Conservation (phyloP, 2,888 invertebrate genomes). For the Lasius fuliginosus region DNA sequence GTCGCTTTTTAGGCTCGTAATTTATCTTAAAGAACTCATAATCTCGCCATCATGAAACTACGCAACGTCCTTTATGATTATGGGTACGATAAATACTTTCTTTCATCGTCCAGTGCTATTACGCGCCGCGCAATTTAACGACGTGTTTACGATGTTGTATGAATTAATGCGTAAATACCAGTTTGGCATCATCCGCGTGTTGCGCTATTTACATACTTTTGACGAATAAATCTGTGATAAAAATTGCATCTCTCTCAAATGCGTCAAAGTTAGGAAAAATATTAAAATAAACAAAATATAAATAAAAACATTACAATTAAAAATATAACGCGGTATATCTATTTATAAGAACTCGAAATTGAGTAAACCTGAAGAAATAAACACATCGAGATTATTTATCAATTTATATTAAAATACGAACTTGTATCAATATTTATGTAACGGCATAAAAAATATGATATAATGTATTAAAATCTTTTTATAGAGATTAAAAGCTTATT, state of each 20-base stretch:
- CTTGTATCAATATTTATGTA: neutral
- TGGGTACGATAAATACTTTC: conserved; percentile 47
- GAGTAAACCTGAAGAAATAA: neutral
- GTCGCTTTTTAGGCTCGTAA: conserved; percentile 6
- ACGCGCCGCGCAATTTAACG: conserved; percentile 16
- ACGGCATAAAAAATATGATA: neutral
- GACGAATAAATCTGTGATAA: neutral
- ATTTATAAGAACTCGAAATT: neutral
- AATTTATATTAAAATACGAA: neutral
- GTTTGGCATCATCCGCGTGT: conserved; percentile 12
- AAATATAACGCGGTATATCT: neutral
- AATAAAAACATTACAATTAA: neutral
- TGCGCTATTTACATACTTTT: conserved; percentile 6
- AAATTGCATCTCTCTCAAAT: neutral
- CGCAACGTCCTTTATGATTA: conserved; percentile 48
- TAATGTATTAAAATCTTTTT: conserved; percentile 5
- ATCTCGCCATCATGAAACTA: conserved; percentile 23
- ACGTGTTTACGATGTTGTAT: conserved; percentile 43
- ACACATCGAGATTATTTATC: neutral
- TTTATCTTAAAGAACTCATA: conserved; percentile 48
- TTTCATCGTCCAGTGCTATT: conserved; percentile 19
- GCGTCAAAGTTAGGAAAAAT: neutral
- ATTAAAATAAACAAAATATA: neutral
- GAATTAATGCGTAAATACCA: conserved; percentile 28
- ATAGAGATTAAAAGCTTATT: neutral